Base-by-base conservation (phyloP, 2,888 invertebrate species). In the Hydrotaea cyrtoneurina region DNA sequence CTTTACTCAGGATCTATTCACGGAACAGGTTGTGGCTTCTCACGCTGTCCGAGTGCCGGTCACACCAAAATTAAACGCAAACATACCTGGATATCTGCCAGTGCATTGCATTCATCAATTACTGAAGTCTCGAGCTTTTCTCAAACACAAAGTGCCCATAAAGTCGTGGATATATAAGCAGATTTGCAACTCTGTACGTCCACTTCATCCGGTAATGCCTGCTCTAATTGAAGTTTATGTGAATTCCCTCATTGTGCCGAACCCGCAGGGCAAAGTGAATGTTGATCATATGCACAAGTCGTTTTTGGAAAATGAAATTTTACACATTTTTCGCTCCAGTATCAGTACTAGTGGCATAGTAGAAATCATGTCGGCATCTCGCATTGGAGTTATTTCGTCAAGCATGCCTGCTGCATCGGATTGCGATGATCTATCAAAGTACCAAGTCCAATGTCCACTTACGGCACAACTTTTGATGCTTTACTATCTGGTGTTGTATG, bases 1-100 rank as follows among this genome's bases (percentile, higher is more conserved):
- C 43, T 99, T 99, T 90, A 98, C 97, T 0, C 98, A 98, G 90
- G 98, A 99, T 91, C 97, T 99, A 87, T 99, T 99, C 90, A 98
- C 98, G 0, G 99, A 99, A 92, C 98, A 98, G 94, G 97, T 98
- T 50, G 98, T 99, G 0, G 98, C 99, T 3, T 95, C 97, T 0
- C 98, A 98, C 92, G 99, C 99, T 0, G 97, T 98, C 0, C 97
- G 98, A 91, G 98, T 99, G 0, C 98, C 98, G 0, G 98, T 99
- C 0, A 99, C 99, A 0, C 95, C 94, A 0, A 96, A 96, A 89
- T 93, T 99, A 21, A 98, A 96, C 92, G 97, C 97, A 50, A 96
- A 96, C 88, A 96, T 98, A 89, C 95, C 96, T 0, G 98, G 98
- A 10, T 98, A 98, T 92, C 93, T 99, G 76, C 98, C 99, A 0